Evolutionary conservation across 2,113 vertebrate species (phyloP).

Genomic region (Pandion haliaetus): DNA sequence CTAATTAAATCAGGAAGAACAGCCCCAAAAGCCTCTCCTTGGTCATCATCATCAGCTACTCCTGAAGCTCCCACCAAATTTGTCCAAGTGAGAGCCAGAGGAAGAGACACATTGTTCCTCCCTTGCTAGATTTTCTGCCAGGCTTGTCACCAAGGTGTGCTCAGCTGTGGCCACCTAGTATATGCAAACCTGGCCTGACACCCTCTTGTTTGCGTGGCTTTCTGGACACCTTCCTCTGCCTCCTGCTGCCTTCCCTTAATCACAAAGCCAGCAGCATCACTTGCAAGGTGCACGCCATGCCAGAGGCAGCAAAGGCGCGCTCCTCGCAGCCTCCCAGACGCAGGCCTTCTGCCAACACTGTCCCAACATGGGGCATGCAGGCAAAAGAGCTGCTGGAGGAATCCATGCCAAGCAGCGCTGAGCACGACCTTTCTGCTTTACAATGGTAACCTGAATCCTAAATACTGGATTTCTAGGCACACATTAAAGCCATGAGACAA

Average conservation of each 20-base stretch:
- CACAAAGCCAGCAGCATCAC: neutral
- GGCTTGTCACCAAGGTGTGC: neutral
- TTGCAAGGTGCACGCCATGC: neutral
- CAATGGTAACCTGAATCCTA: slow-evolving; percentile 66
- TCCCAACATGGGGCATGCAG: slow-evolving; percentile 10
- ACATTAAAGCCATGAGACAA: slow-evolving; percentile 64
- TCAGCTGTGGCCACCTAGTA: neutral
- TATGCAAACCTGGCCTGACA: neutral
- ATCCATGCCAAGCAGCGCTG: slow-evolving; percentile 21
- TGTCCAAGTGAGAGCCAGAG: neutral
- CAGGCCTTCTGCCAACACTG: neutral
- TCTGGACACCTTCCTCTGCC: neutral
- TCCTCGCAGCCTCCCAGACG: neutral
- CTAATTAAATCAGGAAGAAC: neutral
- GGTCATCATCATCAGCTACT: neutral
- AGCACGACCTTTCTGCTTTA: slow-evolving; percentile 57
- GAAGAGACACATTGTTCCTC: neutral
- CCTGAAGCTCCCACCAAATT: neutral
- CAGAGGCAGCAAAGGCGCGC: neutral
- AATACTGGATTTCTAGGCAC: slow-evolving; percentile 69
- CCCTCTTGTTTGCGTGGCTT: neutral
- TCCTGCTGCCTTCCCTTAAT: neutral
- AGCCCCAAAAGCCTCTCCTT: neutral
- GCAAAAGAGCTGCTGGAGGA: slow-evolving; percentile 40
- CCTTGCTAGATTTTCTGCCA: neutral